Evolutionary conservation across 2,797 vertebrate species (phyloP).

Genomic region (Sphenodon punctatus): DNA sequence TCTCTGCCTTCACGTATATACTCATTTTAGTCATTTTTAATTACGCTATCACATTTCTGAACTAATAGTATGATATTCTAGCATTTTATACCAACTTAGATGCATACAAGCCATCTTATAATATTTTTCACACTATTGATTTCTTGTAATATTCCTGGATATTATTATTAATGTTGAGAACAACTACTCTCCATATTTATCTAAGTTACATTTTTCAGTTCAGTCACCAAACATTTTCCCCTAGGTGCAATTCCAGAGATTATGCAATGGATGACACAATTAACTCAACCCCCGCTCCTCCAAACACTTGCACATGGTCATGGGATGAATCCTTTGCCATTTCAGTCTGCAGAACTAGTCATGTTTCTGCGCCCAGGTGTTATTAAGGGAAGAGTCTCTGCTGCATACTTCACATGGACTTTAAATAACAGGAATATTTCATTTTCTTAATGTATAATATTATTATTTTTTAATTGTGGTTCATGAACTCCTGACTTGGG

Average conservation of each 20-base stretch:
- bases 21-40: neutral
- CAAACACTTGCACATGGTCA: fast-evolving
- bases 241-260: conserved; percentile 6
- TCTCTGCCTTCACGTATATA: neutral
- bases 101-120: neutral
- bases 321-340: neutral
- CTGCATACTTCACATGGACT: neutral
- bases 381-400: neutral
- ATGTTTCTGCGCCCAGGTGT: neutral
- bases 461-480: too few relatives aligned
- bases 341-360: neutral
- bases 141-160: neutral
- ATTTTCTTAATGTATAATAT: neutral
- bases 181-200: too few relatives aligned
- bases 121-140: neutral
- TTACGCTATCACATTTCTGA: neutral
- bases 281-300: neutral
- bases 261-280: neutral
- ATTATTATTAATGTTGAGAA: neutral
- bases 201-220: too few relatives aligned
- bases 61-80: neutral
- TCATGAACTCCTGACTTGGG: too few relatives aligned
- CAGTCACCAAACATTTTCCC: conserved; percentile 1
- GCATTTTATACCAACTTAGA: neutral
- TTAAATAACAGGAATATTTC: neutral